Base-by-base conservation (phyloP, 2,888 invertebrate genomes). In the Tridacna crocea region DNA sequence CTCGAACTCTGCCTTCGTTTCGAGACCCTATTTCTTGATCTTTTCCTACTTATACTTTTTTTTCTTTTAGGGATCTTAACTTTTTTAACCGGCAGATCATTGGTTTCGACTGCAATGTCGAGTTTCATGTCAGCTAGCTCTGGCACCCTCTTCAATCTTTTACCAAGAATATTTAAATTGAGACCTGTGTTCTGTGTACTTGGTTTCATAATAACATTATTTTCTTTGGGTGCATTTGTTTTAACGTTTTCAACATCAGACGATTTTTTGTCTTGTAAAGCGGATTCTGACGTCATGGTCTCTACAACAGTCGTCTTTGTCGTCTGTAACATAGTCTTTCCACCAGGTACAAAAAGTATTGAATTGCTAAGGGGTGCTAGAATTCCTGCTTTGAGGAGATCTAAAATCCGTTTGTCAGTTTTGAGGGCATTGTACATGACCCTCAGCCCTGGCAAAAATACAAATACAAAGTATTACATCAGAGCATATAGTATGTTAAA, bases 371-470 rank as follows among this genome's bases (percentile, higher is more conserved):
- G 61, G 2, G 74, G 74, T 10, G 74, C 26, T 3, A 74, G 74
- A 13, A 74, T 51, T n/a, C 74, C 74, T 10, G 24, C 47, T 36
- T 74, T 60, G 3, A 74, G 47, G 15, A 74, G 48, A 15, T 61
- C 47, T 36, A 74, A 17, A 4, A 74, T 74, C 47, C 61, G 46
- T 13, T 60, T 60, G 61, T 47, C 61, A 17, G 60, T 19, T 46
- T 61, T 60, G 10, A 74, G 63, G 47, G 74, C 60, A 63, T 61
- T 74, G 47, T 74, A 74, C 61, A 63, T 74, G 15, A 74, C 63
- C 74, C 74, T 46, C n/a, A 61, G 74, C 24, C 74, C 74, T 74
- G 24, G 63, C 19, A 47, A 74, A 47, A 74, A 51, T 61, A 61
- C 10, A n/a, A 61, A 19, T 61, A 61, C 22, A 58, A 58, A 19